These are phyloP conservation scores for Philypnodon macrostomus DNA, from an alignment of 2,797 vertebrate species.

Conservation along the genomic window DNA sequence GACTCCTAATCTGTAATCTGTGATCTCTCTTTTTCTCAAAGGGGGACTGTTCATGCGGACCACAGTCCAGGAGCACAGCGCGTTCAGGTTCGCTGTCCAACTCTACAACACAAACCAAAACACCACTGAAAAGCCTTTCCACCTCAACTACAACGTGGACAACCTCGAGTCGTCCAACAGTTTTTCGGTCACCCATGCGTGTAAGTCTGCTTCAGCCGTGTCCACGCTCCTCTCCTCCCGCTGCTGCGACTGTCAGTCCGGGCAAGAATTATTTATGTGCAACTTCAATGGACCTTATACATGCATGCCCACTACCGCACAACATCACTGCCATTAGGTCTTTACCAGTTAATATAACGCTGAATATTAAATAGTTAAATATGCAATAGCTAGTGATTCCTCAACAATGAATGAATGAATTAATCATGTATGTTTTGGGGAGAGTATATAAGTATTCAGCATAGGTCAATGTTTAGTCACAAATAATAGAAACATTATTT, in stretches of 20 bases:
- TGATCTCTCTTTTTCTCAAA: slow-evolving; percentile 65
- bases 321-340: background rate
- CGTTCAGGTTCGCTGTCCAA: slow-evolving; percentile 98
- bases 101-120: slow-evolving; percentile 99
- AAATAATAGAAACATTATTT: too few relatives aligned
- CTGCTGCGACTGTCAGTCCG: slow-evolving; percentile 20
- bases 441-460: too few relatives aligned
- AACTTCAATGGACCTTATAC: slow-evolving; percentile 34
- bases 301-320: slow-evolving; percentile 14
- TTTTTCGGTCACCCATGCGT: slow-evolving; percentile 98
- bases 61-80: slow-evolving; percentile 98
- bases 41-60: slow-evolving; percentile 99
- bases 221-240: slow-evolving; percentile 19
- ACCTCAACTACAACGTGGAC: slow-evolving; percentile 98
- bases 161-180: slow-evolving; percentile 99
- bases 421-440: too few relatives aligned
- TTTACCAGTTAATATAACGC: background rate
- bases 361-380: background rate
- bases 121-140: slow-evolving; percentile 97
- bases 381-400: background rate
- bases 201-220: slow-evolving; percentile 83
- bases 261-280: slow-evolving; percentile 49
- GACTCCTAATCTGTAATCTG: slow-evolving; percentile 37
- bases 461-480: too few relatives aligned
- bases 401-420: too few relatives aligned